A percentile compares a stretch with the other conserved stretches of the same genome.
Evolutionary conservation across 2,888 invertebrate species (phyloP).

Genomic region (Cryptocheilus praepositus): DNA sequence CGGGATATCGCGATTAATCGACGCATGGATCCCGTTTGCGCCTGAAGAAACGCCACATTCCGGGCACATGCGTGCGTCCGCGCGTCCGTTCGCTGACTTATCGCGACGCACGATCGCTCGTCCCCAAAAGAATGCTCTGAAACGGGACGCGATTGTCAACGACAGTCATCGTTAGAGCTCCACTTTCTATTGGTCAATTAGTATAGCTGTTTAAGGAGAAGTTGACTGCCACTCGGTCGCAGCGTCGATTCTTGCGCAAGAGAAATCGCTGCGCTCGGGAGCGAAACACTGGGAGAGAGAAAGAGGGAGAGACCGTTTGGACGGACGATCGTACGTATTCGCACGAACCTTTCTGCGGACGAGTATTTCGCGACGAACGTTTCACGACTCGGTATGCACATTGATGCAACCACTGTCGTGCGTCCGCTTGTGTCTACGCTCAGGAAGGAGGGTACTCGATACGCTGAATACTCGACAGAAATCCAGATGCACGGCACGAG

Average conservation of each 20-base stretch:
- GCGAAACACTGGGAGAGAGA: background rate
- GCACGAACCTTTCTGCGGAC: too few species aligned
- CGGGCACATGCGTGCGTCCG: background rate
- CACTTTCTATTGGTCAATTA: constrained; percentile 67
- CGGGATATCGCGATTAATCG: too few species aligned
- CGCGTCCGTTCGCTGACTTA: constrained; percentile 8
- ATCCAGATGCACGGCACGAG: constrained; percentile 32
- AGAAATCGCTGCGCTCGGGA: constrained; percentile 48
- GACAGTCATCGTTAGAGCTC: constrained; percentile 53
- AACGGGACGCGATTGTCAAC: constrained; percentile 54
- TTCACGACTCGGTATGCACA: background rate
- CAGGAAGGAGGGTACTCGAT: constrained; percentile 4
- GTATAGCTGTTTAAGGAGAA: constrained; percentile 63
- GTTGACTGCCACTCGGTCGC: constrained; percentile 38
- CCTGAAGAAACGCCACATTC: too few species aligned
- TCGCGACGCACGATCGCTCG: constrained; percentile 23
- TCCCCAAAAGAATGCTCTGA: constrained; percentile 41
- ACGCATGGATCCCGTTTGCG: too few species aligned
- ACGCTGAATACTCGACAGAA: constrained; percentile 27
- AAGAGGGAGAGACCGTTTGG: background rate
- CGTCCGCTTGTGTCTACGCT: background rate
- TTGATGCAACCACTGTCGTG: background rate
- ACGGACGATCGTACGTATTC: too few species aligned
- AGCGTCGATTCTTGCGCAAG: constrained; percentile 50
- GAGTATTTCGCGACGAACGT: too few species aligned